Evolutionary conservation across 2,888 invertebrate genomes (phyloP).

Genomic region (Pinctada fucata): DNA sequence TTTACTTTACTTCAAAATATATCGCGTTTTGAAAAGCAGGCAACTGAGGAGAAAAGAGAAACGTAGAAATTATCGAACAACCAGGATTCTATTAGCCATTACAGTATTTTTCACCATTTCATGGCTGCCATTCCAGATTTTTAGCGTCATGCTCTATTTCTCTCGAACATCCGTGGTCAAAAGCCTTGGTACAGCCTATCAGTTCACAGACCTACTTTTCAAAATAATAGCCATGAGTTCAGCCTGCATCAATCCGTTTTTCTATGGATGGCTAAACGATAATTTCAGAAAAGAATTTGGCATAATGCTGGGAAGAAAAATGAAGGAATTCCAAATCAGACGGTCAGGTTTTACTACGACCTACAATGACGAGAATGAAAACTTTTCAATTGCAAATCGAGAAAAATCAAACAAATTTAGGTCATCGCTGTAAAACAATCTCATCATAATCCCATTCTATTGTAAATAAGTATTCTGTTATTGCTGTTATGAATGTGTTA

Average conservation of each 20-base stretch:
- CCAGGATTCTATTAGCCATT: slow-evolving; percentile 72
- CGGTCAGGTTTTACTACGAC: slow-evolving; percentile 51
- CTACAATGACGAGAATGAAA: neutral
- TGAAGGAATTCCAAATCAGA: slow-evolving; percentile 38
- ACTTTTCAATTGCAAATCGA: too few relatives aligned
- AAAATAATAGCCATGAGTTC: slow-evolving; percentile 75
- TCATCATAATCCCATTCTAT: too few relatives aligned
- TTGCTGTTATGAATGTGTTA: too few relatives aligned
- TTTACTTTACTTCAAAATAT: slow-evolving; percentile 69
- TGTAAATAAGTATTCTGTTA: too few relatives aligned
- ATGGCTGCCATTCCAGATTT: slow-evolving; percentile 67
- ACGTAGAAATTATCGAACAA: slow-evolving; percentile 65
- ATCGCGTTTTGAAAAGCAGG: slow-evolving; percentile 64
- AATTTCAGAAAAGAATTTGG: slow-evolving; percentile 74
- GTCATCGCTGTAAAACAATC: too few relatives aligned
- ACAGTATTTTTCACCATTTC: slow-evolving; percentile 72
- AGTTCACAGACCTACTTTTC: slow-evolving; percentile 69
- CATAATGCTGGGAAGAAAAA: slow-evolving; percentile 52
- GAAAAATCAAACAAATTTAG: too few relatives aligned
- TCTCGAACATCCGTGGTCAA: neutral
- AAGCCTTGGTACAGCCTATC: slow-evolving; percentile 29
- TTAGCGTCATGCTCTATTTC: slow-evolving; percentile 17
- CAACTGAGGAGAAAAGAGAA: slow-evolving; percentile 65
- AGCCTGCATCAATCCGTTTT: slow-evolving; percentile 75
- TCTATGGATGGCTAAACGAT: slow-evolving; percentile 76